Evolutionary conservation across 2,113 vertebrate genomes (phyloP).

Genomic region (Atlantisia rogersi): DNA sequence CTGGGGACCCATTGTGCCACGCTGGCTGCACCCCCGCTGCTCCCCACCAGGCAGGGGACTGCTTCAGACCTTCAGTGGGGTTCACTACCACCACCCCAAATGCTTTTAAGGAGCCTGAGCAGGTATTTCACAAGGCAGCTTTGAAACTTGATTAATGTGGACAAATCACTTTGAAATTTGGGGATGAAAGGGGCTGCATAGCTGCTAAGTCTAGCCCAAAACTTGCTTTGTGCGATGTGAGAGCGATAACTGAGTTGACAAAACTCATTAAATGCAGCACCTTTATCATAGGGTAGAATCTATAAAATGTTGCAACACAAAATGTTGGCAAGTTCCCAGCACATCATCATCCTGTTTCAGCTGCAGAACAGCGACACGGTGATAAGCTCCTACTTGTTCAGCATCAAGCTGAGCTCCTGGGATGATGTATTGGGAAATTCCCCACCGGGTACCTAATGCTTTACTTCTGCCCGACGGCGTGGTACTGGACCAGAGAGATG

Average conservation of each 20-base stretch:
- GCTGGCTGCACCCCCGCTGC: rapidly evolving
- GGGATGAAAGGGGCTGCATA: background rate
- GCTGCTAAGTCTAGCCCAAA: background rate
- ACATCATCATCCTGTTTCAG: background rate
- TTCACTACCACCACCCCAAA: background rate
- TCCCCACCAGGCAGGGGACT: background rate
- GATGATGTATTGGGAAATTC: constrained; percentile 16
- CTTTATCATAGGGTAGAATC: background rate
- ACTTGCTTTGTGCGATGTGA: background rate
- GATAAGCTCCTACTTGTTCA: constrained; percentile 30
- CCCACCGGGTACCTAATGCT: background rate
- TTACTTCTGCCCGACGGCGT: background rate
- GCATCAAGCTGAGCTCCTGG: background rate
- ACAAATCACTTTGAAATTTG: background rate
- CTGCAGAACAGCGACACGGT: background rate
- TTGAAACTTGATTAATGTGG: background rate
- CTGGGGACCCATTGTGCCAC: rapidly evolving
- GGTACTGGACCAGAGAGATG: background rate
- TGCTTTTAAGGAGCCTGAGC: background rate
- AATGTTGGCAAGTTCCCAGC: background rate
- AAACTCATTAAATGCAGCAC: background rate
- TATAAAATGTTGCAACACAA: background rate
- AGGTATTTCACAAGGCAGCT: background rate
- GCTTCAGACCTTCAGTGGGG: rapidly evolving
- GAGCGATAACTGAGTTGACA: background rate